phyloP scores from a whole-genome alignment of 2,888 invertebrate genomes.

The Oscheius onirici region DNA sequence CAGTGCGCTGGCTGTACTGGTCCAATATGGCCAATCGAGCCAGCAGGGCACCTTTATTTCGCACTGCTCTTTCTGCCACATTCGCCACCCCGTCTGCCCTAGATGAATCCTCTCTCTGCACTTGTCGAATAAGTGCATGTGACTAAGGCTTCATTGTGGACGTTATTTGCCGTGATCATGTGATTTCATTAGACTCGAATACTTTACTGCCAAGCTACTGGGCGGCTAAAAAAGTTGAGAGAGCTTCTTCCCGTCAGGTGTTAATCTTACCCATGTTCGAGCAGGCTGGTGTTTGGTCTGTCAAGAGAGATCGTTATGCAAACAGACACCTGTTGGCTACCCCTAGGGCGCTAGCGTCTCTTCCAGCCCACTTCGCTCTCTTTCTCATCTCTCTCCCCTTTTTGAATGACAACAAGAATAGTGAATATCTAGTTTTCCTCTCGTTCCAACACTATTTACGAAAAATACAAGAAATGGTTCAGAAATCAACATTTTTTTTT shows the following conservation, averaged over 20 bases:
- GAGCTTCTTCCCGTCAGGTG: slow-evolving; percentile 10
- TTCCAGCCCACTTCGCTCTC: slow-evolving; percentile 6
- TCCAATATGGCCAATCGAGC: neutral
- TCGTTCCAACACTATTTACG: too few species aligned
- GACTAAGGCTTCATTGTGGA: neutral
- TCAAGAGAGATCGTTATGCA: slow-evolving; percentile 31
- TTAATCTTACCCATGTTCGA: slow-evolving; percentile 24
- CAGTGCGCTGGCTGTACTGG: neutral
- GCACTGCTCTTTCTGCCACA: neutral
- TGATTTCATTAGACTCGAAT: neutral
- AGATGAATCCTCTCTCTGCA: too few species aligned
- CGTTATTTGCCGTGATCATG: neutral
- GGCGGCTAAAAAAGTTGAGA: neutral
- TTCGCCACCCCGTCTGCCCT: neutral
- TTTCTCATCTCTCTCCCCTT: neutral
- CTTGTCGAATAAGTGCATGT: too few species aligned
- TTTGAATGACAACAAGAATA: too few species aligned
- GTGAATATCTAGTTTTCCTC: too few species aligned
- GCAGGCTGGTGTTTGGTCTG: slow-evolving; percentile 24
- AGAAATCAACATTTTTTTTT: too few species aligned
- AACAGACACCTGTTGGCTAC: slow-evolving; percentile 25
- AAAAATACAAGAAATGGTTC: too few species aligned
- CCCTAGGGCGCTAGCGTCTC: slow-evolving; percentile 26
- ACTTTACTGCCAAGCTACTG: neutral
- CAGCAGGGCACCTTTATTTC: neutral